These are phyloP conservation scores for Stenodera caucasica DNA, from an alignment of 2,888 invertebrate species.

Conservation along the genomic window DNA sequence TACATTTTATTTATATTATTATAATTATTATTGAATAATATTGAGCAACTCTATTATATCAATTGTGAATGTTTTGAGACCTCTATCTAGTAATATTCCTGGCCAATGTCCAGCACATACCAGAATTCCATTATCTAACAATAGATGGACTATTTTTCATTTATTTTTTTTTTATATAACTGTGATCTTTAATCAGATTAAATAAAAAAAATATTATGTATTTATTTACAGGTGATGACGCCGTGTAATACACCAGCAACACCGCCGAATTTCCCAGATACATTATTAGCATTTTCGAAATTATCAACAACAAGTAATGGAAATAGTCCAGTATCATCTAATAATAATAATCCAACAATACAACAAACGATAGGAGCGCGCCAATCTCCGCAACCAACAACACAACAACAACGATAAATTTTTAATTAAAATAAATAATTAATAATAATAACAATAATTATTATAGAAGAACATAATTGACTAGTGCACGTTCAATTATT, in stretches of 20 bases:
- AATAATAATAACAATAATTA: too few relatives aligned
- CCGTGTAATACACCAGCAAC: constrained; percentile 95
- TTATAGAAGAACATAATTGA: constrained; percentile 13
- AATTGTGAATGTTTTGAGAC: background rate
- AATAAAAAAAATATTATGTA: background rate
- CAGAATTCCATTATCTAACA: constrained; percentile 18
- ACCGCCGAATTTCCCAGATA: constrained; percentile 92
- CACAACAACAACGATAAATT: constrained; percentile 54
- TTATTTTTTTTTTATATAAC: background rate
- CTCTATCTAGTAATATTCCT: background rate
- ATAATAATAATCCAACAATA: constrained; percentile 52
- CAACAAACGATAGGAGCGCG: constrained; percentile 37
- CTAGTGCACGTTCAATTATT: constrained; percentile 27
- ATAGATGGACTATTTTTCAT: too few relatives aligned
- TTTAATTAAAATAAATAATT: background rate
- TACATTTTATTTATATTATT: too few relatives aligned
- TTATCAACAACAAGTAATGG: constrained; percentile 76
- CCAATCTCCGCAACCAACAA: constrained; percentile 48
- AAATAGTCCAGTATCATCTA: constrained; percentile 53
- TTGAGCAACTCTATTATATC: background rate
- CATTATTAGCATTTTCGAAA: constrained; percentile 84
- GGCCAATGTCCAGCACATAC: constrained; percentile 13
- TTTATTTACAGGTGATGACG: constrained; percentile 74
- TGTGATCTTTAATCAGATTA: background rate
- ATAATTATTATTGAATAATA: background rate